A percentile compares a stretch with the other conserved stretches of the same genome.
Evolutionary conservation across 2,113 vertebrate genomes (phyloP).

Genomic region (Podarcis cretensis): DNA sequence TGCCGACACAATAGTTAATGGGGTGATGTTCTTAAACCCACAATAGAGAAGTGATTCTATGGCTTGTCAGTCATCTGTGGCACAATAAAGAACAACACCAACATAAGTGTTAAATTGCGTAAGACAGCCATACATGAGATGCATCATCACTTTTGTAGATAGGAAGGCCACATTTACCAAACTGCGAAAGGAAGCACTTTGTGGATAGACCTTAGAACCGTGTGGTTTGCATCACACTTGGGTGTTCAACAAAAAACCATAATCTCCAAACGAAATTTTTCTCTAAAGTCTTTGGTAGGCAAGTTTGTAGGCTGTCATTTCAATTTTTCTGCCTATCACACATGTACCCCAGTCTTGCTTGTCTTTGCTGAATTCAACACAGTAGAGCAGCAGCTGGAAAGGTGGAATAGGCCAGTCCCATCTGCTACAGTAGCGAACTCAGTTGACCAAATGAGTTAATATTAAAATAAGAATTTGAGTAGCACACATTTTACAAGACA

Average conservation of each 20-base stretch:
- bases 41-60: not conserved
- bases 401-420: not conserved
- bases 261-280: not conserved
- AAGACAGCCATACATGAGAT: not conserved
- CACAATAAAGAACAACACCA: not conserved
- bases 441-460: too few species aligned
- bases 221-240: slow-evolving; percentile 19
- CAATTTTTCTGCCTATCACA: not conserved
- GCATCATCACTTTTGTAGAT: slow-evolving; percentile 14
- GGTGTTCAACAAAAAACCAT: rapidly evolving
- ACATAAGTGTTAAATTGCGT: not conserved
- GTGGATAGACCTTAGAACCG: not conserved
- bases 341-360: not conserved
- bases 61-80: not conserved
- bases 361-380: not conserved
- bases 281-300: slow-evolving; percentile 6
- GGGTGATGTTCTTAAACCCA: not conserved
- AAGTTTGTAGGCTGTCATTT: not conserved
- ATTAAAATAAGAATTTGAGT: too few species aligned
- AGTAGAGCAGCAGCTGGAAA: not conserved
- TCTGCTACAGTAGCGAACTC: not conserved
- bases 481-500: too few species aligned
- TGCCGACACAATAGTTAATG: rapidly evolving
- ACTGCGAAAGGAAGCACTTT: not conserved
- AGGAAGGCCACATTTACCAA: rapidly evolving